Evolutionary conservation across 2,888 invertebrate genomes (phyloP).

Genomic region (Andrena dorsata): DNA sequence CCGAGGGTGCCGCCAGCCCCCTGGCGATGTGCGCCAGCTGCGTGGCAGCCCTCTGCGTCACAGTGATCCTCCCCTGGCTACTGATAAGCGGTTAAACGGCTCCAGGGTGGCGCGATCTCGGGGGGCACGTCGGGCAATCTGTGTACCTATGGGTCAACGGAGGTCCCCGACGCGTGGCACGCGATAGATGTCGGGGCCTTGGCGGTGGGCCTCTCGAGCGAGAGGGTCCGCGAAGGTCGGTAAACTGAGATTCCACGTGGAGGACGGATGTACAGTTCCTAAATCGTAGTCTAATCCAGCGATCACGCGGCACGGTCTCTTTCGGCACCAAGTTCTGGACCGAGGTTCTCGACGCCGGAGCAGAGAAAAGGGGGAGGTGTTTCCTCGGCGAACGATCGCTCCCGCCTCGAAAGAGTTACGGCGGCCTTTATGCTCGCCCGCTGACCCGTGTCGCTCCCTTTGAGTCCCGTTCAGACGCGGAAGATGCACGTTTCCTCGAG

Average conservation of each 20-base stretch:
- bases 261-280: neutral
- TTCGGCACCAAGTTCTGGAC: neutral
- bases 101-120: neutral
- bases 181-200: neutral
- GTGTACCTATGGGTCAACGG: neutral
- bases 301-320: neutral
- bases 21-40: conserved; percentile 86
- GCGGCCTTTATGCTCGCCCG: conserved; percentile 5
- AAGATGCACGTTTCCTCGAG: conserved; percentile 3
- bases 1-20: conserved; percentile 80
- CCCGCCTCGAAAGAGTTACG: neutral
- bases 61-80: conserved; percentile 86
- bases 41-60: conserved; percentile 85
- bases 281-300: conserved; percentile 6
- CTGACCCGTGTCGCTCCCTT: conserved; percentile 26
- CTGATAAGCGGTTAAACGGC: conserved; percentile 83
- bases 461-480: conserved; percentile 9
- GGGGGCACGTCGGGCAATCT: conserved; percentile 19
- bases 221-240: neutral
- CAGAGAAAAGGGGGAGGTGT: neutral
- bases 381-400: neutral
- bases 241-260: too few species aligned
- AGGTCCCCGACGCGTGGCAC: neutral
- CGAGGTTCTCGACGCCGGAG: neutral
- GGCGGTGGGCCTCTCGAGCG: neutral